Percentiles rank a stretch among this genome's conserved stretches.
Conservation (phyloP, 2,797 vertebrate species). For the Myotis findleyi region DNA sequence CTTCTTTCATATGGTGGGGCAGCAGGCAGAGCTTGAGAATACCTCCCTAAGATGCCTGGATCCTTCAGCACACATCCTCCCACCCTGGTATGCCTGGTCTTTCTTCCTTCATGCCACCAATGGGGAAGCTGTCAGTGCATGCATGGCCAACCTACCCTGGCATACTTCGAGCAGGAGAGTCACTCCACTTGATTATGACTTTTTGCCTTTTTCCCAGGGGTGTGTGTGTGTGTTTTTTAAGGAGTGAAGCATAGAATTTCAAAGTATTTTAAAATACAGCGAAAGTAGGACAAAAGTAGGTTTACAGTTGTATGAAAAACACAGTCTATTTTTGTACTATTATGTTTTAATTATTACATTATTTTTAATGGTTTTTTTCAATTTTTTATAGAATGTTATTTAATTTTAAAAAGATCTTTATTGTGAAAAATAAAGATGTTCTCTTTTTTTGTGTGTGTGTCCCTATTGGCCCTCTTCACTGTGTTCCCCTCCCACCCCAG, state of each 20-base stretch:
- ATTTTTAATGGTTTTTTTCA: not conserved
- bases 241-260: not conserved
- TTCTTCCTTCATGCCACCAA: not conserved
- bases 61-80: not conserved
- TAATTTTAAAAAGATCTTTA: no score
- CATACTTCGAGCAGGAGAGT: not conserved
- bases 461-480: no score
- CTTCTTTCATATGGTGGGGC: not conserved
- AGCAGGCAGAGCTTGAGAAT: not conserved
- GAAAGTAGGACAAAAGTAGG: not conserved
- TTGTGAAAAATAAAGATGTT: no score
- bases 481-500: no score
- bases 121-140: not conserved
- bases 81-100: not conserved
- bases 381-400: no score
- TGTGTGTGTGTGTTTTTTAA: not conserved
- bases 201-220: not conserved
- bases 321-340: not conserved
- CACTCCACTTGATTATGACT: not conserved
- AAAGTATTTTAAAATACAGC: constrained; percentile 8
- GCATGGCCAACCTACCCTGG: not conserved
- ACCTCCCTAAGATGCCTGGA: not conserved
- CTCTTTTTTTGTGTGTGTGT: no score
- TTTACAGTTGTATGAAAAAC: not conserved
- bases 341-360: not conserved